Evolutionary conservation across 2,888 invertebrate genomes (phyloP), one percentile per base, ranked within the genome.

Genomic region (Holacanthella duospinosa): DNA sequence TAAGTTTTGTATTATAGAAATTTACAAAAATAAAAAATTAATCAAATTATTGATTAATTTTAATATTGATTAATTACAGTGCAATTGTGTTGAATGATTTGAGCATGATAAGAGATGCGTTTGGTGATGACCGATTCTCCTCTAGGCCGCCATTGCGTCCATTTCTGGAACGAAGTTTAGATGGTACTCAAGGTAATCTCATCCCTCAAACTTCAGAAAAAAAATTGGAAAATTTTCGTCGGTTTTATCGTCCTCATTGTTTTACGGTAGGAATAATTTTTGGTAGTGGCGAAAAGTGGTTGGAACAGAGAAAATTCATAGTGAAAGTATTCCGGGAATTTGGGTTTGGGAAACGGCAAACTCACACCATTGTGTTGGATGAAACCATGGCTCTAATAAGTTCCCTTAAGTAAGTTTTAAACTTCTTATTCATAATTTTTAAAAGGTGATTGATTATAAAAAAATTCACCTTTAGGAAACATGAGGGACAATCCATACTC

Each of bases 111-210:
- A 63, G 63, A 53, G 66, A 66, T 43, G 66, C 66, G 16, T 66
- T 63, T 53, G 59, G 56, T 54, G 66, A 66, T 48, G 61, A 63
- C 27, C 1, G 61, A 43, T 48, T 66, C 36, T 66, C 66, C 12
- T 63, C 63, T 29, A 26, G 66, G n/a, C 66, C 66, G 25, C 66
- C 66, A 27, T 25, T 66, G 19, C 43, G 63, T 26, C 66, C 66
- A 24, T 66, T 66, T 59, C 61, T 66, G 4, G 66, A 66, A 29
- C 24, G 66, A 43, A 63, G 63, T 48, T 61, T 63, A 60, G 66
- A 63, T n/a, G 57, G 60, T 24, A 29, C 58, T 0, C 63, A 63
- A 61, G 66, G 65, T 65, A 36, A n/a, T n/a, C n/a, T n/a, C n/a
- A n/a, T n/a, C n/a, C n/a, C n/a, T n/a, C n/a, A n/a, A n/a, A n/a